A percentile compares a stretch with the other conserved stretches of the same genome.
Evolutionary conservation across 2,888 invertebrate species (phyloP).

Genomic region (Protonemura montana): DNA sequence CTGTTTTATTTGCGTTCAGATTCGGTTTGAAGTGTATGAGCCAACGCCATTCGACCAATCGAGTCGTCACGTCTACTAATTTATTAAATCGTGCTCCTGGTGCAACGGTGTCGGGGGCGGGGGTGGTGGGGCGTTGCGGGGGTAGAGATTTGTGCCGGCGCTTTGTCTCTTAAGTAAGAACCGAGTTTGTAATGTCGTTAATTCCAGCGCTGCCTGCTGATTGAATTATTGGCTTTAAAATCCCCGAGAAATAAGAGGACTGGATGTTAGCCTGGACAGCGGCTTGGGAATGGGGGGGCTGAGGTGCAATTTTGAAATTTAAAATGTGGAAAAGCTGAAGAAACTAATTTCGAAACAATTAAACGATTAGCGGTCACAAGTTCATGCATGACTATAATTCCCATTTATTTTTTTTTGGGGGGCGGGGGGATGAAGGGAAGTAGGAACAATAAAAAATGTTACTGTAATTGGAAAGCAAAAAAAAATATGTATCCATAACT

Average conservation of each 20-base stretch:
- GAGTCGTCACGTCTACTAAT: constrained; percentile 28
- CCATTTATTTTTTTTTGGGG: too few relatives aligned
- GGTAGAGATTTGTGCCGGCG: not conserved
- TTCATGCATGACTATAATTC: too few relatives aligned
- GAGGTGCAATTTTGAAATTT: constrained; percentile 14
- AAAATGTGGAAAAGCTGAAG: not conserved
- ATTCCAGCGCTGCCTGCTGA: constrained; percentile 31
- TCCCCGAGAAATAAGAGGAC: not conserved
- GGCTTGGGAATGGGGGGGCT: not conserved
- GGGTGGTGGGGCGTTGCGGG: not conserved
- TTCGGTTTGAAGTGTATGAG: not conserved
- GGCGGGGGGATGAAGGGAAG: too few relatives aligned
- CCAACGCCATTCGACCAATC: constrained; percentile 17
- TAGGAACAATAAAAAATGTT: too few relatives aligned
- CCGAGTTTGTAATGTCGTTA: constrained; percentile 43
- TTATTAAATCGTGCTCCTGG: constrained; percentile 24
- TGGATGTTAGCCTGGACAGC: not conserved
- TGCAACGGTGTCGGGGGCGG: not conserved
- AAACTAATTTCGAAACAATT: not conserved
- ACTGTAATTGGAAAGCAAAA: too few relatives aligned
- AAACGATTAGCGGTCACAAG: too few relatives aligned
- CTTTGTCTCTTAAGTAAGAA: constrained; percentile 41
- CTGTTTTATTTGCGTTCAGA: not conserved
- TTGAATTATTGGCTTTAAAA: constrained; percentile 44
- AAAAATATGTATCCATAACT: too few relatives aligned